Percentiles rank a stretch among this genome's conserved stretches.
These are phyloP conservation scores for Trichogramma evanescens DNA, from an alignment of 2,888 invertebrate genomes.

Conservation along the genomic window DNA sequence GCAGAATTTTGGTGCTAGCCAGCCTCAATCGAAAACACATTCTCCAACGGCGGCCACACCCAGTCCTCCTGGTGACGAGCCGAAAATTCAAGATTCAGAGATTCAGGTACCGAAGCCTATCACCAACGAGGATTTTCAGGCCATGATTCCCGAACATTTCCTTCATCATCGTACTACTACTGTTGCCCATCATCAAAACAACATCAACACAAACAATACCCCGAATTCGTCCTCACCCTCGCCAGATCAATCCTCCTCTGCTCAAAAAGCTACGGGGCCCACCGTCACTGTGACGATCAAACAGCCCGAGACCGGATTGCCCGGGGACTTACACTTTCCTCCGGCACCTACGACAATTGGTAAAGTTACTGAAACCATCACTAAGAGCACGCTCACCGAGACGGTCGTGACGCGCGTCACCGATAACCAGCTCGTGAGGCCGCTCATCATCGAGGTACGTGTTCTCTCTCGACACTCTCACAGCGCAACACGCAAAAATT, in stretches of 20 bases:
- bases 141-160: conserved; percentile 90
- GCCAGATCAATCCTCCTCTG: conserved; percentile 32
- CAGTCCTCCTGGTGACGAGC: conserved; percentile 28
- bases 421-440: conserved; percentile 80
- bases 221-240: conserved; percentile 38
- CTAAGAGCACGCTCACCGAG: conserved; percentile 92
- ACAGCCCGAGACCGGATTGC: conserved; percentile 55
- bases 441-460: conserved; percentile 83
- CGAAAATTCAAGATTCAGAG: conserved; percentile 48
- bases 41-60: conserved; percentile 14
- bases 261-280: conserved; percentile 46
- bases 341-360: conserved; percentile 79
- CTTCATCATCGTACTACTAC: conserved; percentile 46
- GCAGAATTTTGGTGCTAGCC: conserved; percentile 26
- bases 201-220: not conserved
- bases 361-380: conserved; percentile 88
- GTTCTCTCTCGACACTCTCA: conserved; percentile 25
- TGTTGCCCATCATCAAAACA: conserved; percentile 32
- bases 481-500: too few relatives aligned
- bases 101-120: conserved; percentile 71
- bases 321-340: conserved; percentile 67
- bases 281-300: conserved; percentile 79
- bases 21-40: conserved; percentile 14
- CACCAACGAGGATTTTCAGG: conserved; percentile 91
- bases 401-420: conserved; percentile 90